phyloP scores from a whole-genome alignment of 1,140 invertebrate species.

The Drosophila punjabiensis region DNA sequence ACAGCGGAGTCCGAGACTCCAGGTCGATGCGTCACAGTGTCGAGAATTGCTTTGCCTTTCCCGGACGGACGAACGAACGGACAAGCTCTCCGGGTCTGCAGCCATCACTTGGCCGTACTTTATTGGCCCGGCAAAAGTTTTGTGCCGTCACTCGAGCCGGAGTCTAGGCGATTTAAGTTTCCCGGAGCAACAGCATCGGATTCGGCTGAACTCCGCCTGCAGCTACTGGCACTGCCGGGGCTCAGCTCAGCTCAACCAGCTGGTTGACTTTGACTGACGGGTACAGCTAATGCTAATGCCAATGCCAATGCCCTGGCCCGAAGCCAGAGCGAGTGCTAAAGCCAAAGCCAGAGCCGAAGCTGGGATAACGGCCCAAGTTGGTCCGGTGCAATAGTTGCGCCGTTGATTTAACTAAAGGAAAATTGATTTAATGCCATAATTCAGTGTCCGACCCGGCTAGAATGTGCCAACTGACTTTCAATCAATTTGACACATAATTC shows the following conservation, averaged over 20 bases:
- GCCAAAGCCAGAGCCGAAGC: not conserved
- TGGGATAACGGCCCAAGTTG: slow-evolving; percentile 16
- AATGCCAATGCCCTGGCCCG: slow-evolving; percentile 17
- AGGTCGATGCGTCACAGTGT: slow-evolving; percentile 31
- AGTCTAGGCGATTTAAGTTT: slow-evolving; percentile 61
- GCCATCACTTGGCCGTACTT: slow-evolving; percentile 37
- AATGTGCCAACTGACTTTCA: slow-evolving; percentile 82
- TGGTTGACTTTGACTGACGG: slow-evolving; percentile 66
- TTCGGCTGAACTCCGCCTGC: slow-evolving; percentile 4
- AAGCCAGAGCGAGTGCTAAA: not conserved
- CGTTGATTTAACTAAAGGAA: slow-evolving; percentile 68
- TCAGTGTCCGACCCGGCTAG: slow-evolving; percentile 46
- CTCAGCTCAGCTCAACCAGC: slow-evolving; percentile 30
- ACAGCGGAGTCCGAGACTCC: slow-evolving; percentile 1
- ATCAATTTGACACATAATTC: slow-evolving; percentile 85
- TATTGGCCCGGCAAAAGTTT: slow-evolving; percentile 65
- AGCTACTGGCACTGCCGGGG: slow-evolving; percentile 3
- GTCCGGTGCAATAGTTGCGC: slow-evolving; percentile 59
- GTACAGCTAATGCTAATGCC: slow-evolving; percentile 47
- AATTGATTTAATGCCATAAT: slow-evolving; percentile 81
- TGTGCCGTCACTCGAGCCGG: slow-evolving; percentile 56
- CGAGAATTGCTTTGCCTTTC: slow-evolving; percentile 6
- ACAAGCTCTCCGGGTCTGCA: slow-evolving; percentile 3
- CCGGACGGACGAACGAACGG: slow-evolving; percentile 14
- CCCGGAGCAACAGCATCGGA: slow-evolving; percentile 13